phyloP scores from a whole-genome alignment of 2,888 invertebrate genomes.

The Leucophenga maculata region DNA sequence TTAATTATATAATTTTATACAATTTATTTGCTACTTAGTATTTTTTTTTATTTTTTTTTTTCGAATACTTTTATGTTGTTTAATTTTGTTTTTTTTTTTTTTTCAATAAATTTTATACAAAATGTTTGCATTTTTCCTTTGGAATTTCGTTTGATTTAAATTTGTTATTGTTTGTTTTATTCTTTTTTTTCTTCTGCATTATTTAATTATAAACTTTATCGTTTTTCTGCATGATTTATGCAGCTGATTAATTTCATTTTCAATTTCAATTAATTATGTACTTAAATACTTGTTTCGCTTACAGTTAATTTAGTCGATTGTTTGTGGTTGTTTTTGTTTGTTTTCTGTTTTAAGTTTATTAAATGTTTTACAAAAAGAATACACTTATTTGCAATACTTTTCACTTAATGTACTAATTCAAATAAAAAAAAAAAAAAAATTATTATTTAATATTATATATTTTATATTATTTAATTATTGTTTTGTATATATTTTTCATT shows the following conservation, averaged over 20 bases:
- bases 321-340: conserved; percentile 2
- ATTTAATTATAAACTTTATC: background rate
- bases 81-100: background rate
- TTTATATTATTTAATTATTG: background rate
- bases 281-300: conserved; percentile 3
- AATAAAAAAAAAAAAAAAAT: conserved; percentile 5
- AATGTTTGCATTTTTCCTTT: background rate
- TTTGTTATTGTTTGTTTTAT: conserved; percentile 1
- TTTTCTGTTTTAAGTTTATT: too few relatives aligned
- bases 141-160: background rate
- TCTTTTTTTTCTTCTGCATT: background rate
- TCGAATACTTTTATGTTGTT: background rate
- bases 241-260: background rate
- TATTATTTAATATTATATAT: background rate
- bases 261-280: background rate
- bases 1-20: background rate
- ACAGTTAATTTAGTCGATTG: conserved; percentile 7
- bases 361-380: too few relatives aligned
- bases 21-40: too few relatives aligned
- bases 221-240: too few relatives aligned
- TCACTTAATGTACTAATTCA: background rate
- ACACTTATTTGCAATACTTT: too few relatives aligned
- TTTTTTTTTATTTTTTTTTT: background rate
- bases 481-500: background rate
- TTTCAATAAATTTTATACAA: background rate